Conservation (phyloP, 2,888 invertebrate genomes). For the Lissocephala sabroskyi region DNA sequence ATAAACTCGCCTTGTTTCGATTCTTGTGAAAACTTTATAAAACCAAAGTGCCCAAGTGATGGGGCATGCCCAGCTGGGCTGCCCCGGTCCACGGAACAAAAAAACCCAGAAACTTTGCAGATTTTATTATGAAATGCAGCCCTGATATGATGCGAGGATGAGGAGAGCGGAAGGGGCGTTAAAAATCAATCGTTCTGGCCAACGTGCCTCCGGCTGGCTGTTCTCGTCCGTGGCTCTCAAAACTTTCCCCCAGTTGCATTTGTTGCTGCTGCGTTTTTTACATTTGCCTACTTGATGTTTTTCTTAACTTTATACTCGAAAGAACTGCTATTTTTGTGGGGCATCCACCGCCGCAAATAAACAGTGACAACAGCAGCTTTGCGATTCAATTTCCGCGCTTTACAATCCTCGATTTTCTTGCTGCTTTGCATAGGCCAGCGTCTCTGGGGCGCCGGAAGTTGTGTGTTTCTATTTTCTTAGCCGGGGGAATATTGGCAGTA, state of each 20-base stretch:
- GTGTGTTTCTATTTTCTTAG: constrained; percentile 22
- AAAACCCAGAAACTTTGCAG: background rate
- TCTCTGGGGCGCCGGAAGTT: background rate
- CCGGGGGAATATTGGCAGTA: no score
- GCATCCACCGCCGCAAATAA: constrained; percentile 13
- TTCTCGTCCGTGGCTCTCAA: no score
- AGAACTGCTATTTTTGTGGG: constrained; percentile 38
- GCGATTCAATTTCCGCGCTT: constrained; percentile 59
- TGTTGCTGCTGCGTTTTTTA: constrained; percentile 17
- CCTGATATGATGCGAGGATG: background rate
- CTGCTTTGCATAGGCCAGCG: constrained; percentile 44
- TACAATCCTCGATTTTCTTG: constrained; percentile 39
- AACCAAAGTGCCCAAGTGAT: background rate
- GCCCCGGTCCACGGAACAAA: background rate
- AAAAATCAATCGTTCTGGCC: constrained; percentile 34
- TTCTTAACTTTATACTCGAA: constrained; percentile 42
- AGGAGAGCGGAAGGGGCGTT: constrained; percentile 5
- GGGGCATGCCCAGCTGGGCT: background rate
- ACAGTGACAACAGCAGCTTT: constrained; percentile 32
- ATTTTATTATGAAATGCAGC: constrained; percentile 10
- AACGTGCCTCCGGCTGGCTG: constrained; percentile 1
- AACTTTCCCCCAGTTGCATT: background rate
- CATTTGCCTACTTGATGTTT: constrained; percentile 42
- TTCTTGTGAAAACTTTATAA: background rate
- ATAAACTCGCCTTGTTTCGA: background rate